Percentiles rank a stretch among this genome's conserved stretches.
phyloP scores from a whole-genome alignment of 2,888 invertebrate genomes.

The Girardia tigrina region DNA sequence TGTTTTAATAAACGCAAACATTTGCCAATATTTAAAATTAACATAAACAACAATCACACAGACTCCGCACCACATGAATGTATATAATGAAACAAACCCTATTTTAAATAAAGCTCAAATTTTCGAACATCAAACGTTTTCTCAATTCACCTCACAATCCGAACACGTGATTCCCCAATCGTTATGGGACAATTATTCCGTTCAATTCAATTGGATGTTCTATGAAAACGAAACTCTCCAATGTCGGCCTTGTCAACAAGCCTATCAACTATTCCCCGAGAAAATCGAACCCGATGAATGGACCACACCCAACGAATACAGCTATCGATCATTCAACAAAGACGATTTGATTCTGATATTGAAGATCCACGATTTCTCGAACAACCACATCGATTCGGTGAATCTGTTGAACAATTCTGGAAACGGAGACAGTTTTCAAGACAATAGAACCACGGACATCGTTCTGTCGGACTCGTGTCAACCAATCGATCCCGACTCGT shows the following conservation, averaged over 20 bases:
- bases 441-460: not conserved
- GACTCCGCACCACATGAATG: not conserved
- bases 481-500: too few species aligned
- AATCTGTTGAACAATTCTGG: not conserved
- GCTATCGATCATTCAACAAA: not conserved
- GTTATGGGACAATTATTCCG: not conserved
- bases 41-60: not conserved
- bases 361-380: not conserved
- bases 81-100: not conserved
- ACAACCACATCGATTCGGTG: not conserved
- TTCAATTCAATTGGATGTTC: not conserved
- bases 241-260: not conserved
- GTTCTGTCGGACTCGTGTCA: not conserved
- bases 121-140: not conserved
- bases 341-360: not conserved
- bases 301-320: not conserved
- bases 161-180: not conserved
- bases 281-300: not conserved
- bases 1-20: not conserved
- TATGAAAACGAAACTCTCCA: not conserved
- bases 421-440: not conserved
- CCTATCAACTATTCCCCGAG: not conserved
- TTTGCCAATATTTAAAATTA: not conserved
- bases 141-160: not conserved
- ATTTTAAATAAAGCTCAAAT: not conserved